A percentile compares a stretch with the other conserved stretches of the same genome.
These are phyloP conservation scores for Papio anubis DNA, from an alignment of 2,113 vertebrate genomes.

Conservation along the genomic window DNA sequence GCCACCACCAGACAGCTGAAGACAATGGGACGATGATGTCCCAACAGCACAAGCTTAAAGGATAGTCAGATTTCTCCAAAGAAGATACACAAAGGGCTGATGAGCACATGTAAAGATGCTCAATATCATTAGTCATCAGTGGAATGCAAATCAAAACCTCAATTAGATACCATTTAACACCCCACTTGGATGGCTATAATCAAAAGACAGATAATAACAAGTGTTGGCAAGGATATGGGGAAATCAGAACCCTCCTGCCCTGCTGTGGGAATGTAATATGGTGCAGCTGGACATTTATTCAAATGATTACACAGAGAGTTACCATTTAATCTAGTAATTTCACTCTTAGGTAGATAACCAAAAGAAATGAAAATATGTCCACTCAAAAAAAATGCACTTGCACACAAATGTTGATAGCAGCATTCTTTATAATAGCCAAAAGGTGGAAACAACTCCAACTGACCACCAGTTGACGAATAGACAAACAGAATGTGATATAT, in stretches of 20 bases:
- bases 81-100: neutral
- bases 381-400: neutral
- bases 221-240: neutral
- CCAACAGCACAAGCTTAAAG: neutral
- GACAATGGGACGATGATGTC: neutral
- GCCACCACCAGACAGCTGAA: neutral
- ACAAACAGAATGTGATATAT: neutral
- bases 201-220: neutral
- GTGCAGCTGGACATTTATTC: neutral
- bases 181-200: neutral
- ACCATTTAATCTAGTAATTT: neutral
- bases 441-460: neutral
- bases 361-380: neutral
- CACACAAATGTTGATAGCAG: neutral
- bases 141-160: neutral
- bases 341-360: neutral
- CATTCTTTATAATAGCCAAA: neutral
- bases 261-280: accelerated
- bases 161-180: neutral
- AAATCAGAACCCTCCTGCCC: accelerated
- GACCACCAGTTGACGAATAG: neutral
- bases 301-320: neutral
- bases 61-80: neutral
- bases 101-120: neutral
- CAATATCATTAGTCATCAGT: neutral